Percentiles rank a stretch among this genome's conserved stretches.
Evolutionary conservation across 2,888 invertebrate genomes (phyloP).

Genomic region (Hypena proboscidalis): DNA sequence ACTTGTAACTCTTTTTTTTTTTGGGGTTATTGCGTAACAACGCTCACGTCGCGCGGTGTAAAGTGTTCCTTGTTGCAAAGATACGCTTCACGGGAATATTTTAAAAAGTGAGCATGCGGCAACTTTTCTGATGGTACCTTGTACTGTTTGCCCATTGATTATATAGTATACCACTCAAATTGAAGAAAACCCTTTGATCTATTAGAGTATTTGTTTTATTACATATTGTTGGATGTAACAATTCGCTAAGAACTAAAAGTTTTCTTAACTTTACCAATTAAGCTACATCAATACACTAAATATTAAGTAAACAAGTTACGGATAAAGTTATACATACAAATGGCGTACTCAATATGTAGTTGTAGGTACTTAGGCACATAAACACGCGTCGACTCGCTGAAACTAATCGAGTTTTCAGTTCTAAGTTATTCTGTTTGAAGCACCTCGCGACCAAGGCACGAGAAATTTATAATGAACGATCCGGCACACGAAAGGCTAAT

Average conservation of each 20-base stretch:
- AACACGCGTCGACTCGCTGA: constrained; percentile 53
- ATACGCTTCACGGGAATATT: too few species aligned
- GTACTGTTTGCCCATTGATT: constrained; percentile 2
- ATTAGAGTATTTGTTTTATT: too few species aligned
- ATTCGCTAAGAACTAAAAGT: too few species aligned
- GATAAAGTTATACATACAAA: not conserved
- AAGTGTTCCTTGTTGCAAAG: too few species aligned
- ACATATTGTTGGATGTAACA: too few species aligned
- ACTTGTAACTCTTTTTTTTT: too few species aligned
- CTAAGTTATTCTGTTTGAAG: constrained; percentile 76
- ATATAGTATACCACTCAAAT: not conserved
- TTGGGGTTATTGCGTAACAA: too few species aligned
- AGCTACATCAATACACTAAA: not conserved
- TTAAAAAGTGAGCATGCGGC: too few species aligned
- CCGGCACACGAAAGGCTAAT: not conserved
- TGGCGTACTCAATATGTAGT: not conserved
- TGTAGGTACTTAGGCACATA: constrained; percentile 16
- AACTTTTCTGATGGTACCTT: constrained; percentile 7
- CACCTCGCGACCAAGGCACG: constrained; percentile 52
- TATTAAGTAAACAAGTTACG: not conserved
- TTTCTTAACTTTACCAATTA: too few species aligned
- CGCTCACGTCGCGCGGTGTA: too few species aligned
- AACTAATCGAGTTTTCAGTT: constrained; percentile 76
- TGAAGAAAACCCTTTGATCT: too few species aligned
- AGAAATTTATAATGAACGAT: constrained; percentile 45